These are phyloP conservation scores for Eurypyga helias DNA, from an alignment of 2,113 vertebrate species.

Conservation along the genomic window DNA sequence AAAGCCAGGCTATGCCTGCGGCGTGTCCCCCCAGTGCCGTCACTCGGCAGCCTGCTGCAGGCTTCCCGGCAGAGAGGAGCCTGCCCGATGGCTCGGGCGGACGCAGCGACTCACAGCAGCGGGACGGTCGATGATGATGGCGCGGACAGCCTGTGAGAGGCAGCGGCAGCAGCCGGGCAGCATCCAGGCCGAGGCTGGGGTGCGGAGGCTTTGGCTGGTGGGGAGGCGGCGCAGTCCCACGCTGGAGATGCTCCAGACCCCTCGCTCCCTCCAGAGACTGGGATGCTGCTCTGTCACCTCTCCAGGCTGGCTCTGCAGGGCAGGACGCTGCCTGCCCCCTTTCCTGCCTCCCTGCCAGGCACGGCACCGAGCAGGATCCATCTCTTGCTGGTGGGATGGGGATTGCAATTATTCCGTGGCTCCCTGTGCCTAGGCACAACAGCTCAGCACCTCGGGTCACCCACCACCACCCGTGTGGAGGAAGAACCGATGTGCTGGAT, in stretches of 20 bases:
- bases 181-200: accelerated
- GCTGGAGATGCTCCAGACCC: neutral
- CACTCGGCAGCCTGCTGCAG: neutral
- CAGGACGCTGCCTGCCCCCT: neutral
- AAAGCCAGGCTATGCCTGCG: neutral
- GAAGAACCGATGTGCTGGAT: neutral
- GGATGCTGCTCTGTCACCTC: neutral
- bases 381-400: neutral
- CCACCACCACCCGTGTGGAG: neutral
- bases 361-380: neutral
- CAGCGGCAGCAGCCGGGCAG: accelerated
- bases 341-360: neutral
- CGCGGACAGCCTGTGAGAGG: neutral
- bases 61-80: neutral
- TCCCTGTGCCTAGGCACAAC: no score
- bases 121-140: neutral
- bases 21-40: neutral
- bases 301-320: neutral
- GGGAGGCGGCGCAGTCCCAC: neutral
- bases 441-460: neutral
- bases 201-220: neutral
- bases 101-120: neutral
- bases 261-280: neutral
- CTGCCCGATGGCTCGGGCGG: neutral
- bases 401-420: neutral